Conservation (phyloP, 2,888 invertebrate genomes). For the Dinocampus coccinellae region DNA sequence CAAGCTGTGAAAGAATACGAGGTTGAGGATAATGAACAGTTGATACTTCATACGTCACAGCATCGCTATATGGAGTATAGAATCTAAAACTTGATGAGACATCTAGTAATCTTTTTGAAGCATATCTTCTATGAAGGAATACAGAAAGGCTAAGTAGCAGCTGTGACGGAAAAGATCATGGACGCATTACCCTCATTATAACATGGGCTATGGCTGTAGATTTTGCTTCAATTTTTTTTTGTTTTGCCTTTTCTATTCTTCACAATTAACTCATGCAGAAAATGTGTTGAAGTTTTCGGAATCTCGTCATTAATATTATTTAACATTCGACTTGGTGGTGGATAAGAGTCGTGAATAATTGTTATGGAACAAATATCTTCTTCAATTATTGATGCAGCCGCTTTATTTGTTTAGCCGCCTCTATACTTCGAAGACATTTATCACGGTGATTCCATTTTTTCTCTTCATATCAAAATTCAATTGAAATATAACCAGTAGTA, state of each 20-base stretch:
- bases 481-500: constrained; percentile 31
- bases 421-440: constrained; percentile 15
- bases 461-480: constrained; percentile 26
- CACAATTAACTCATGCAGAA: background rate
- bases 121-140: no score
- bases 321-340: constrained; percentile 4
- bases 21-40: background rate
- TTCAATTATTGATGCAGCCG: constrained; percentile 38
- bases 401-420: no score
- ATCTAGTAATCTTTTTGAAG: no score
- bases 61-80: no score
- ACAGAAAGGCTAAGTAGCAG: no score
- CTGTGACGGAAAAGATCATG: background rate
- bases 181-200: constrained; percentile 5
- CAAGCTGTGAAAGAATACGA: no score
- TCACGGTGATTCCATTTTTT: constrained; percentile 12
- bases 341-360: constrained; percentile 23
- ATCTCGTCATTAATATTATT: background rate
- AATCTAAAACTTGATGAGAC: no score
- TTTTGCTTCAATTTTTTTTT: background rate
- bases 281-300: background rate
- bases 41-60: no score
- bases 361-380: constrained; percentile 40
- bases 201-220: background rate
- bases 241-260: background rate